phyloP scores from a whole-genome alignment of 1,140 invertebrate species.

The Drepana arcuata region DNA sequence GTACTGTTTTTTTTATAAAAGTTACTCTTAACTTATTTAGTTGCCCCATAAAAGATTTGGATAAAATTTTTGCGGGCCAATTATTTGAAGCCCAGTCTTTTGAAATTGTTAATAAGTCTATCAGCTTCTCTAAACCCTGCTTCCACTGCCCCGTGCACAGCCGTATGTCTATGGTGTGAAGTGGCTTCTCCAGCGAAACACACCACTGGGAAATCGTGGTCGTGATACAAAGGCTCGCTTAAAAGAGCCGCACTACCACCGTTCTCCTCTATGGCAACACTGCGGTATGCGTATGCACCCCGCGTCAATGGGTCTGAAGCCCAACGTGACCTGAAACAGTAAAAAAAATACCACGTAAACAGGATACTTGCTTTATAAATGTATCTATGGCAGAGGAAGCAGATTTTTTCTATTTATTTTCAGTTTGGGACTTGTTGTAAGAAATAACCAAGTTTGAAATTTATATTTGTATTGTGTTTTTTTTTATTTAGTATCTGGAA shows the following conservation, averaged over 20 bases:
- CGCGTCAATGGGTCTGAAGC: conserved; percentile 76
- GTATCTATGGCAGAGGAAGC: too few relatives aligned
- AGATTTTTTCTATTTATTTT: too few relatives aligned
- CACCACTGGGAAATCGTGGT: conserved; percentile 68
- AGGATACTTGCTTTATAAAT: too few relatives aligned
- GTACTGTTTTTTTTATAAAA: too few relatives aligned
- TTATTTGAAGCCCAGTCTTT: conserved; percentile 11
- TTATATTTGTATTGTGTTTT: too few relatives aligned
- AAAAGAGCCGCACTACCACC: conserved; percentile 66
- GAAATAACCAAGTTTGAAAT: too few relatives aligned
- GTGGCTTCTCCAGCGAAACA: conserved; percentile 84
- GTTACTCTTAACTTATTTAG: too few relatives aligned
- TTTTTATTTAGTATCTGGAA: too few relatives aligned
- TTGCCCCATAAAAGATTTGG: too few relatives aligned
- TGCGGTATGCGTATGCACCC: conserved; percentile 81
- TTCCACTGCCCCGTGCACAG: conserved; percentile 87
- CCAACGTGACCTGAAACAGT: conserved; percentile 77
- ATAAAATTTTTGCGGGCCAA: too few relatives aligned
- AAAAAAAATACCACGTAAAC: too few relatives aligned
- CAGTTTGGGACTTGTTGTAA: too few relatives aligned
- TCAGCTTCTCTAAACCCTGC: conserved; percentile 86
- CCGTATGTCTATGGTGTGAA: conserved; percentile 78
- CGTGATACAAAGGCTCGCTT: conserved; percentile 71
- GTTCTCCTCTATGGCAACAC: conserved; percentile 71
- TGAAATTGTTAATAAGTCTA: conserved; percentile 49